These are phyloP conservation scores for Leptodactylus fallax DNA, from an alignment of 2,797 vertebrate genomes.

Conservation along the genomic window DNA sequence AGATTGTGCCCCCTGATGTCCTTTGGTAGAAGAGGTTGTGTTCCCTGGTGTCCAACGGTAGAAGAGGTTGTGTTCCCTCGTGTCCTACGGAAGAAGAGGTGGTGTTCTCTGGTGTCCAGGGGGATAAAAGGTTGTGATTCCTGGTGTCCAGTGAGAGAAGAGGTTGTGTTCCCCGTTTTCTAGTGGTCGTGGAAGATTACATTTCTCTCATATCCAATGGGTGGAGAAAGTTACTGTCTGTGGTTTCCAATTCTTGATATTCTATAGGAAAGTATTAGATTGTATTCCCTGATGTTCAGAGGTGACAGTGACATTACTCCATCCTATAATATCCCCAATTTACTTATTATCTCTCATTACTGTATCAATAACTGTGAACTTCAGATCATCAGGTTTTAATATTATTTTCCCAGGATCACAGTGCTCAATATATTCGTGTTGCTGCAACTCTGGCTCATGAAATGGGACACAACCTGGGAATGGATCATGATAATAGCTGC, in stretches of 20 bases:
- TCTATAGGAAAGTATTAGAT: background rate
- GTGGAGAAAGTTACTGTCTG: no score
- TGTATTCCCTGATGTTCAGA: background rate
- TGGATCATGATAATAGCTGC: constrained; percentile 75
- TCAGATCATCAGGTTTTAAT: background rate
- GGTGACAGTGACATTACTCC: background rate
- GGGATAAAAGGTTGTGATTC: no score
- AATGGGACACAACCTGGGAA: constrained; percentile 82
- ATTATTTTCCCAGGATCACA: constrained; percentile 72
- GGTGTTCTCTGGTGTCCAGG: no score
- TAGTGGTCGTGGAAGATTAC: no score
- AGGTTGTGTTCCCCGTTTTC: no score
- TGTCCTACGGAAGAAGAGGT: no score
- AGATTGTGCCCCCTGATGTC: no score
- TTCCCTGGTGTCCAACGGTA: no score
- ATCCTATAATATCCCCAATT: background rate
- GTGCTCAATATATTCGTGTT: constrained; percentile 66
- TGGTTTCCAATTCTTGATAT: no score
- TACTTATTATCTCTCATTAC: background rate
- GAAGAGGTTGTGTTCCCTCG: no score
- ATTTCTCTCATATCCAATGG: no score
- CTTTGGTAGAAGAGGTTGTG: background rate
- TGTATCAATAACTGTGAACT: background rate
- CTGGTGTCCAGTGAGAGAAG: no score
- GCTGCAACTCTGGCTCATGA: constrained; percentile 80